phyloP scores from a whole-genome alignment of 2,113 vertebrate species.

The Glareola pratincola region DNA sequence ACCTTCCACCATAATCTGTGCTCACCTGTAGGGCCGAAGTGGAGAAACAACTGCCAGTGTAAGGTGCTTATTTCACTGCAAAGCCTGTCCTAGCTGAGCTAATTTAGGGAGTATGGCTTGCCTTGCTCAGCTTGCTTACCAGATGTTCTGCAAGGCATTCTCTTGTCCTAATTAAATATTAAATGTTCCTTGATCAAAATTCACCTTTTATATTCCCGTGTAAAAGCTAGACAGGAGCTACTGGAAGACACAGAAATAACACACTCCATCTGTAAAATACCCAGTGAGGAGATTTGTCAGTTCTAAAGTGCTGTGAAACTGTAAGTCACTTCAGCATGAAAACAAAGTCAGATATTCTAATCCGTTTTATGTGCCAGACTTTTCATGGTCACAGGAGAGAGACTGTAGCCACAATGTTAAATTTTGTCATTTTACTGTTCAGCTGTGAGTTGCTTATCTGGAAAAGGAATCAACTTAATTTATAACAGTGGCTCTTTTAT shows the following conservation, averaged over 20 bases:
- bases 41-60: not conserved
- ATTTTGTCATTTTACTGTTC: not conserved
- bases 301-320: not conserved
- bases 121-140: not conserved
- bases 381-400: not conserved
- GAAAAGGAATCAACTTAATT: not conserved
- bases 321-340: not conserved
- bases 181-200: not conserved
- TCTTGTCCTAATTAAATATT: not conserved
- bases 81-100: not conserved
- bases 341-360: not conserved
- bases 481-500: not conserved
- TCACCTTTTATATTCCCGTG: not conserved
- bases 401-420: not conserved
- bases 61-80: not conserved
- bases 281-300: fast-evolving
- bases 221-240: not conserved
- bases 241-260: not conserved
- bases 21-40: not conserved
- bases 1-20: not conserved
- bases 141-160: not conserved
- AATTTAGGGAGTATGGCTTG: not conserved
- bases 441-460: not conserved
- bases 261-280: not conserved
- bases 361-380: not conserved